Base-by-base conservation (phyloP, 2,113 vertebrate genomes). In the Apus apus region DNA sequence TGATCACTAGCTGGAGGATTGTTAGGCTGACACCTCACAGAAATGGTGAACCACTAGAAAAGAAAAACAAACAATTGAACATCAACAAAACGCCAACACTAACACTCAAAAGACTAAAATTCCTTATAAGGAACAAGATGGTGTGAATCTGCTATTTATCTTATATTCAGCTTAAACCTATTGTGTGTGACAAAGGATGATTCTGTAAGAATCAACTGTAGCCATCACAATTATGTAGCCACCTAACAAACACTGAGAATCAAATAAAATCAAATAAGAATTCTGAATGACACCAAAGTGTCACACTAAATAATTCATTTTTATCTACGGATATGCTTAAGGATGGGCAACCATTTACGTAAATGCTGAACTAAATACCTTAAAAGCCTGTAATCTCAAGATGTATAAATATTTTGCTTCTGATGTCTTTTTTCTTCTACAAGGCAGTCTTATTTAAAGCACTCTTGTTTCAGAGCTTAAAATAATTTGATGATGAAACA, bases 371-470 rank as follows among this genome's bases (percentile, higher is more conserved):
- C 23, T 51, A 87, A 96, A 87, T 74, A 57, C 60, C 18, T 73
- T 82, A 71, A 94, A 97, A 93, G 17, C 6, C 32, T 77, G 30
- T 90, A 78, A 89, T 57, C 53, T 21, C 8, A 57, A 93, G 5
- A 73, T 81, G 27, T 65, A 80, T 40, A 85, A 74, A 20, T 89
- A 76, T 71, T 94, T 95, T 78, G 65, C n/a, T 91, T 65, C 51
- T 60, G 79, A 61, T 77, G 34, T 46, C 56, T 26, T 94, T 94
- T 97, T 89, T 32, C 67, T 87, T 82, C 68, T 54, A 81, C 38
- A 17, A 85, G 46, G 11, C 29, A 96, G 70, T 27, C 34, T 93
- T 91, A 68, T 83, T 95, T 87, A 95, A 96, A 92, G 34, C 34
- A 50, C 3, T 79, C 43, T 75, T 86, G 54, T 94, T 95, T 92